phyloP scores from a whole-genome alignment of 2,797 vertebrate species.

The Xerus rutilus region DNA sequence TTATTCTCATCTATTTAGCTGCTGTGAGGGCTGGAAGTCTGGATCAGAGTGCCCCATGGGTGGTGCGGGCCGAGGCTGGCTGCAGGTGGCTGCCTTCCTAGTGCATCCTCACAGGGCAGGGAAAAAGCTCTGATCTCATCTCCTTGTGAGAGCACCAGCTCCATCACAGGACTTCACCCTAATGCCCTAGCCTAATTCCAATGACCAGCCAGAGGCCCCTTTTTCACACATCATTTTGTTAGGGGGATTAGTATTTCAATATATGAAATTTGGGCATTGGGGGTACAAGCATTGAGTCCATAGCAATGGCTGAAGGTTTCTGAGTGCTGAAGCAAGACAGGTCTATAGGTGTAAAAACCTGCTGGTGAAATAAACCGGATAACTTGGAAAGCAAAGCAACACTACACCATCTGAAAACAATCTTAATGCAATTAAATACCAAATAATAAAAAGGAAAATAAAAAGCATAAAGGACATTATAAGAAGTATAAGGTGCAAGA shows the following conservation, averaged over 20 bases:
- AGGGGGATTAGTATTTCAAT: not conserved
- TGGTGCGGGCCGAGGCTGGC: not conserved
- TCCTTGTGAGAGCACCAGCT: not conserved
- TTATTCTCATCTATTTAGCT: not conserved
- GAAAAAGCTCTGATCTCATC: not conserved
- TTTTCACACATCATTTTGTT: not conserved
- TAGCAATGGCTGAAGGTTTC: not conserved
- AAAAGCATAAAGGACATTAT: not conserved
- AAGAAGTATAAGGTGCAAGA: not conserved
- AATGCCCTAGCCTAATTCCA: not conserved
- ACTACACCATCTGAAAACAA: not conserved
- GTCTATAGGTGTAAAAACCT: not conserved
- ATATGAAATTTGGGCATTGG: too few species aligned
- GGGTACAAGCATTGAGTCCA: not conserved
- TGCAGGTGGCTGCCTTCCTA: not conserved
- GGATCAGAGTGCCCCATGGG: too few species aligned
- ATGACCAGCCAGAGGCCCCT: not conserved
- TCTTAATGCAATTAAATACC: not conserved
- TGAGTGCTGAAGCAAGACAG: not conserved
- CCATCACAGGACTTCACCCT: not conserved
- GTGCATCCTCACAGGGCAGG: not conserved
- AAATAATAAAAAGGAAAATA: not conserved
- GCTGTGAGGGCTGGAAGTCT: not conserved
- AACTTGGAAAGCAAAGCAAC: not conserved
- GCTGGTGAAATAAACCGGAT: not conserved